Evolutionary conservation across 2,888 invertebrate species (phyloP).

Genomic region (Agrilus biguttatus): DNA sequence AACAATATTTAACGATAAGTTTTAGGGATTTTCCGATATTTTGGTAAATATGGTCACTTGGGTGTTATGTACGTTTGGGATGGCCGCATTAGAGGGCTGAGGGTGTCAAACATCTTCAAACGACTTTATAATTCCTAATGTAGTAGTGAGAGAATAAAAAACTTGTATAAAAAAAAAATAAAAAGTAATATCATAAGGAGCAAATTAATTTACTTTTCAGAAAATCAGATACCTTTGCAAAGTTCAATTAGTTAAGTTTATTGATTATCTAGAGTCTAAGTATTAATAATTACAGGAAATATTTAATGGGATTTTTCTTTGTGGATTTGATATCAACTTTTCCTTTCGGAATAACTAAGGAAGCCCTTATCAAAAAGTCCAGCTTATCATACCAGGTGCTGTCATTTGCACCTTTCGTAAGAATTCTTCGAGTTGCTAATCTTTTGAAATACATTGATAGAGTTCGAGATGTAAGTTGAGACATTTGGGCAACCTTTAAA

Average conservation of each 20-base stretch:
- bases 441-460: slow-evolving; percentile 19
- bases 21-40: too few species aligned
- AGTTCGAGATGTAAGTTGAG: slow-evolving; percentile 20
- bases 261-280: too few species aligned
- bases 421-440: slow-evolving; percentile 21
- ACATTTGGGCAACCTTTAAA: background rate
- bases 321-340: slow-evolving; percentile 21
- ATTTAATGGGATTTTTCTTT: slow-evolving; percentile 20
- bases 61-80: too few species aligned
- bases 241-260: too few species aligned
- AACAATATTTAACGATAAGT: too few species aligned
- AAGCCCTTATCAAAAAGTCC: slow-evolving; percentile 5
- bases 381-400: slow-evolving; percentile 13
- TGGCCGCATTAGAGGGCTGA: too few species aligned
- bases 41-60: too few species aligned
- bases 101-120: too few species aligned
- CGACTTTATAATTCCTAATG: too few species aligned
- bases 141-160: too few species aligned
- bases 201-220: too few species aligned
- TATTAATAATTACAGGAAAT: slow-evolving; percentile 17
- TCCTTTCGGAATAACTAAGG: slow-evolving; percentile 16
- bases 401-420: slow-evolving; percentile 16
- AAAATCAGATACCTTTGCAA: too few species aligned
- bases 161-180: background rate
- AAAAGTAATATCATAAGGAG: background rate